Conservation (phyloP, 1,140 invertebrate species). For the Antheraea pernyi region DNA sequence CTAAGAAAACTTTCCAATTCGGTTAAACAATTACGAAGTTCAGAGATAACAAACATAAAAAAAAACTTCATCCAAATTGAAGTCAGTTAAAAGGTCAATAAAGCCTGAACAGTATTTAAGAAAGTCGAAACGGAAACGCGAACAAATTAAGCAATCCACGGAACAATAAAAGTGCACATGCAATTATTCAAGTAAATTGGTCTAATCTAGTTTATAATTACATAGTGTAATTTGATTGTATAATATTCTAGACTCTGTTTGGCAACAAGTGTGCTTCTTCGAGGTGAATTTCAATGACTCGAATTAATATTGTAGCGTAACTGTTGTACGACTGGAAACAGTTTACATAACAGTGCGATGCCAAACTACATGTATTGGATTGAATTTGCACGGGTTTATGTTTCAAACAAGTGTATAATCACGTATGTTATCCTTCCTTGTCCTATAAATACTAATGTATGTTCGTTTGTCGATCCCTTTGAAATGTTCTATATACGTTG, state of each 20-base stretch:
- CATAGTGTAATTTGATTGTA: not conserved
- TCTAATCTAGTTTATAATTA: not conserved
- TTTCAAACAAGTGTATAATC: no score
- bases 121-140: not conserved
- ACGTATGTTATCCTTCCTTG: no score
- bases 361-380: not conserved
- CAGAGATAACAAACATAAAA: no score
- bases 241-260: not conserved
- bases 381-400: no score
- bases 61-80: no score
- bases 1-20: no score
- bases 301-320: not conserved
- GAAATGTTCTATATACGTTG: no score
- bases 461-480: no score
- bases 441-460: no score
- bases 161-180: not conserved
- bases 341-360: not conserved
- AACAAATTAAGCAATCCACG: not conserved
- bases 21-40: no score
- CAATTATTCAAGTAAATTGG: not conserved
- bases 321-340: not conserved
- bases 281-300: not conserved
- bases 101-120: not conserved
- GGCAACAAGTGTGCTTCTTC: not conserved
- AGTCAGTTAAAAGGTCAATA: no score